These are phyloP conservation scores for Thalassarche chlororhynchos DNA, from an alignment of 2,113 vertebrate genomes.

Conservation along the genomic window DNA sequence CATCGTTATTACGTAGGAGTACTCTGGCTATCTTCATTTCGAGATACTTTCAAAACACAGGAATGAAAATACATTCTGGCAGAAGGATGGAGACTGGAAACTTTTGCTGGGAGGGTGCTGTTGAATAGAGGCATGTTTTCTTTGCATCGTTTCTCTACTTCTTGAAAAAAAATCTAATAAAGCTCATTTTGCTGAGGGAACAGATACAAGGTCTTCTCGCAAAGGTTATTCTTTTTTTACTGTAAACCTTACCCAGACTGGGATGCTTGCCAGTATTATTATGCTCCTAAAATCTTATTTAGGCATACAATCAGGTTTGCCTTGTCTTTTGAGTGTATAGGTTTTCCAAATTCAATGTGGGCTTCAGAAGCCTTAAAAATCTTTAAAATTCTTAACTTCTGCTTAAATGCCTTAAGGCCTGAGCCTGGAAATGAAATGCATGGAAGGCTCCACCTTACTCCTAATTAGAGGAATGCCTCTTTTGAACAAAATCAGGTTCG, in stretches of 20 bases:
- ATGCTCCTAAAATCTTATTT: background rate
- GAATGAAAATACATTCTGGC: background rate
- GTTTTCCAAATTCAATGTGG: background rate
- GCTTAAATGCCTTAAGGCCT: background rate
- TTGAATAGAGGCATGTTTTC: background rate
- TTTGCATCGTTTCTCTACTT: background rate
- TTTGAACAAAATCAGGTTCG: background rate
- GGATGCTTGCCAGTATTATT: background rate
- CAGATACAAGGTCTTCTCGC: background rate
- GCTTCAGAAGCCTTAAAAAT: background rate
- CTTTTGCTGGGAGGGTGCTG: background rate
- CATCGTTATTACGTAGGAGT: background rate
- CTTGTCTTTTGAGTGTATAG: background rate
- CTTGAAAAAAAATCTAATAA: background rate
- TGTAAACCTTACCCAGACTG: background rate
- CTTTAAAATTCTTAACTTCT: background rate
- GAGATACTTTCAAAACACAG: background rate
- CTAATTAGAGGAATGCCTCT: background rate
- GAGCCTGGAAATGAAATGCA: background rate
- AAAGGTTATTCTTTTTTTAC: background rate
- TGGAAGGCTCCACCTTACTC: background rate
- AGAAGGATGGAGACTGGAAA: background rate
- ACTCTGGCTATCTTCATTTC: background rate
- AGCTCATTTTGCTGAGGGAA: background rate
- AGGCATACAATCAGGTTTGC: background rate